A percentile compares a stretch with the other conserved stretches of the same genome.
These are phyloP conservation scores for Argentina silus DNA, from an alignment of 2,797 vertebrate species.

Conservation along the genomic window DNA sequence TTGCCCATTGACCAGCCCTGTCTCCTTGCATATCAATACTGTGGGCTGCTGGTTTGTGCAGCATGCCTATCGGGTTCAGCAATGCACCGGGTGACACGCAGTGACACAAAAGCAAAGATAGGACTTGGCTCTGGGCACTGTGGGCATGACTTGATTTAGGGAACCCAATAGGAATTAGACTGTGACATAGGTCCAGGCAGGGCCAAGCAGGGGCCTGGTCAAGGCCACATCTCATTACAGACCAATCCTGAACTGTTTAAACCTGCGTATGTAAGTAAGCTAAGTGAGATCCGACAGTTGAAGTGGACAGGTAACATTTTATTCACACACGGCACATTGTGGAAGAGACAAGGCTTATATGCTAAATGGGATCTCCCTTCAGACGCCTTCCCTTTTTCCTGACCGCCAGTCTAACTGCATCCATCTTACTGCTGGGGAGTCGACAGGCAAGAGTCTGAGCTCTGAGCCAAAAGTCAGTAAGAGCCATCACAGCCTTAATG, in stretches of 20 bases:
- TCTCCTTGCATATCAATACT: conserved; percentile 14
- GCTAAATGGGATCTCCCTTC: not conserved
- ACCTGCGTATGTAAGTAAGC: not conserved
- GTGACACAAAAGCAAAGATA: not conserved
- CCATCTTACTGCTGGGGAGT: not conserved
- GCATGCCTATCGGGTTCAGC: conserved; percentile 13
- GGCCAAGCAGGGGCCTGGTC: not conserved
- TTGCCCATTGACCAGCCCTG: conserved; percentile 5
- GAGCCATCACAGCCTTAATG: not conserved
- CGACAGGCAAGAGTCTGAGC: not conserved
- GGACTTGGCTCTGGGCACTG: not conserved
- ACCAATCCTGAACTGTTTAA: not conserved
- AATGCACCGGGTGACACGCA: not conserved
- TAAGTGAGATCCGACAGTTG: not conserved
- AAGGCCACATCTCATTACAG: not conserved
- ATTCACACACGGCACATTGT: not conserved
- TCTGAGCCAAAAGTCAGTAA: not conserved
- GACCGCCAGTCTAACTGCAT: conserved; percentile 1
- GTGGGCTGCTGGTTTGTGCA: conserved; percentile 1
- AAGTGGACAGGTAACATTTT: not conserved
- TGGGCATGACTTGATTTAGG: not conserved
- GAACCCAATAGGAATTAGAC: not conserved
- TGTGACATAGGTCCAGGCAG: not conserved
- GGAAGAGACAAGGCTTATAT: not conserved
- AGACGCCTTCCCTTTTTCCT: conserved; percentile 12